phyloP scores from a whole-genome alignment of 2,888 invertebrate species.

The Diadromus collaris region DNA sequence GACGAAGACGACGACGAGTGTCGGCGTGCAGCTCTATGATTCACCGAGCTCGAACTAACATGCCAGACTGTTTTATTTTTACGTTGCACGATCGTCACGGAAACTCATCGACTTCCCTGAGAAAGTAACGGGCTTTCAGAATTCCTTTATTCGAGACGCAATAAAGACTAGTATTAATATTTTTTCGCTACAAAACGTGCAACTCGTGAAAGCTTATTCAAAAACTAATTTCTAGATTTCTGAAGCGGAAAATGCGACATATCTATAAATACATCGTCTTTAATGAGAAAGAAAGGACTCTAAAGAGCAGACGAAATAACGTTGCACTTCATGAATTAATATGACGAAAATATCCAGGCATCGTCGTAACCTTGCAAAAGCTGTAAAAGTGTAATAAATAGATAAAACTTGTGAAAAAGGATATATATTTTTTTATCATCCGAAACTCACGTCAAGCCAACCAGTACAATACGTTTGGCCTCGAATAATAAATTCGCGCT shows the following conservation, averaged over 20 bases:
- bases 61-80: conserved; percentile 52
- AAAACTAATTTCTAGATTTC: background rate
- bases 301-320: background rate
- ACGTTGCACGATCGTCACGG: conserved; percentile 17
- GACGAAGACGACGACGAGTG: conserved; percentile 37
- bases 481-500: conserved; percentile 54
- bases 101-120: conserved; percentile 26
- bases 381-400: conserved; percentile 10
- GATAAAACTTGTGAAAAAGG: background rate
- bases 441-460: conserved; percentile 4
- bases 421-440: background rate
- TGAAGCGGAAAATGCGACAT: no score
- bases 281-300: background rate
- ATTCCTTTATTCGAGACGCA: background rate
- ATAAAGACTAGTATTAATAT: background rate
- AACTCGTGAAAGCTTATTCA: background rate
- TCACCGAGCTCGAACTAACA: conserved; percentile 37
- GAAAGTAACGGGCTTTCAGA: conserved; percentile 1
- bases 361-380: background rate
- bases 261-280: no score
- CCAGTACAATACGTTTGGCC: conserved; percentile 49
- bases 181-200: background rate
- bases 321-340: background rate
- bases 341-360: background rate
- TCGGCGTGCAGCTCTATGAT: conserved; percentile 36